phyloP scores from a whole-genome alignment of 2,888 invertebrate species.

The Priocnemis perturbator region DNA sequence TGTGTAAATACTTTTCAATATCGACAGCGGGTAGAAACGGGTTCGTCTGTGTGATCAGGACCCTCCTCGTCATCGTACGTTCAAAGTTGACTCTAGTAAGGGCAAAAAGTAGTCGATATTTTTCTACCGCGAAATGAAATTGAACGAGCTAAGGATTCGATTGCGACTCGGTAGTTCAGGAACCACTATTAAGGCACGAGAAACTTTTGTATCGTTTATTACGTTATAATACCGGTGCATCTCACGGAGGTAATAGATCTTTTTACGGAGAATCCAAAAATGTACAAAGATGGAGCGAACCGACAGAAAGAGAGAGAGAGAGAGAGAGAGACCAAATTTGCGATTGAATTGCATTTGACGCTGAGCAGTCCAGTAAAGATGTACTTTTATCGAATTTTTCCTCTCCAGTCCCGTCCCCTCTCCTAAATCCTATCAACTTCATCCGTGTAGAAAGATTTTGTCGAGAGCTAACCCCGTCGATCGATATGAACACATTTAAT shows the following conservation, averaged over 20 bases:
- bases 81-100: not conserved
- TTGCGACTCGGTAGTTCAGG: not conserved
- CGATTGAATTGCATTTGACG: slow-evolving; percentile 13
- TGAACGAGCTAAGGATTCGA: not conserved
- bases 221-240: too few relatives aligned
- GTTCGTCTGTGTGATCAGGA: not conserved
- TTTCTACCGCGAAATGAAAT: not conserved
- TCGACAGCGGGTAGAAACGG: not conserved
- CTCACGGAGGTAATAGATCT: too few relatives aligned
- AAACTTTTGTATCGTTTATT: too few relatives aligned
- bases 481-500: not conserved
- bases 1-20: not conserved
- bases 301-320: not conserved
- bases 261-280: slow-evolving; percentile 1
- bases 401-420: not conserved
- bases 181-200: too few relatives aligned
- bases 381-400: slow-evolving; percentile 6
- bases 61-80: not conserved
- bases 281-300: slow-evolving; percentile 1
- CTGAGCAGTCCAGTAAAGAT: slow-evolving; percentile 20
- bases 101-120: not conserved
- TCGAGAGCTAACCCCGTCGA: not conserved
- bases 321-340: not conserved
- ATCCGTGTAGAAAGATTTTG: not conserved
- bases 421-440: not conserved